Base-by-base conservation (phyloP, 2,113 vertebrate genomes). In the Lampris incognitus region DNA sequence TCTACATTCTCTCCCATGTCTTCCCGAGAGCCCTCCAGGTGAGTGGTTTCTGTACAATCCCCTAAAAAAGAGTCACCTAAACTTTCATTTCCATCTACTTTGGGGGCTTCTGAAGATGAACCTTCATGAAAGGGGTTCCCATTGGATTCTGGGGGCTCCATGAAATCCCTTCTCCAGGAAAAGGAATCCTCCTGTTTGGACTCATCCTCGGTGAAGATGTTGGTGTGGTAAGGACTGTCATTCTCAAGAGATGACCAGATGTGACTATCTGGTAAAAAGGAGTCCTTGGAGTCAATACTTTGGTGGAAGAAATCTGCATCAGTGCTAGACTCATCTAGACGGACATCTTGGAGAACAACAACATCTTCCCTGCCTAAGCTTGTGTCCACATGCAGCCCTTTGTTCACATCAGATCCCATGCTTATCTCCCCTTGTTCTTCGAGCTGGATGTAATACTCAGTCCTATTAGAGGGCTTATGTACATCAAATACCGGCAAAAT, bases 381-480 rank as follows among this genome's bases (percentile, higher is more conserved):
- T 61, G 84, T 84, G 74, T 94, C 95, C 3, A 90, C 86, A 42
- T 92, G 87, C 71, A 92, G 92, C 70, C 92, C 88, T 55, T 93
- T 76, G 66, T 90, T 94, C 9, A 74, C 75, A 75, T 95, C 93
- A 1, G 91, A 93, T 78, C 89, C 95, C 69, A 94, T 56, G 50
- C 78, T 88, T 67, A 89, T 94, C 65, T 95, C 93, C 3, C 95
- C 92, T 81, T 96, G 97, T 68, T 98, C 97, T 85, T 99, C 98
- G 42, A 99, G 81, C 5, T 98, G 97, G 76, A 99, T 98, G 66
- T 97, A 99, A 83, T 97, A 99, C 84, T 98, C 97, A 2, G 94
- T 97, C 8, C 95, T 95, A 38, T 96, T 96, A n/a, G 95, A 96
- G 40, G 96, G 95, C 68, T 97, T 96, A 56, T 97, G 96, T 37